Evolutionary conservation across 64 coral and sea anemone genomes (phyloP).

Genomic region (Montipora efflorescens): DNA sequence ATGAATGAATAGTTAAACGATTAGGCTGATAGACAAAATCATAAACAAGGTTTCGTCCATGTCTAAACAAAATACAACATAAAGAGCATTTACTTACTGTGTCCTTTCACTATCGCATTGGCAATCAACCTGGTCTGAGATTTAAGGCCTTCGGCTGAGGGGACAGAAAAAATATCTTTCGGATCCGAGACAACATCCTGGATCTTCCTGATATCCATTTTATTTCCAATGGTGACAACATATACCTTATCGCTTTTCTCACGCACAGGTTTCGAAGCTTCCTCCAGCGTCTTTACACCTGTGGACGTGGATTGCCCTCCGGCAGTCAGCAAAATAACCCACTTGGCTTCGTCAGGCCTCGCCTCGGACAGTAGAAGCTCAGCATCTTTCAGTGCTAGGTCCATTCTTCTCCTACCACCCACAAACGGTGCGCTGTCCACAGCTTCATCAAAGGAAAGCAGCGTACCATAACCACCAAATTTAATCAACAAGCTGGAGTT

Average conservation of each 20-base stretch:
- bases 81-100: not conserved
- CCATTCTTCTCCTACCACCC: conserved; percentile 69
- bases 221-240: conserved; percentile 56
- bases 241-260: conserved; percentile 42
- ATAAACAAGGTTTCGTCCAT: too few relatives aligned
- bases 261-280: conserved; percentile 30
- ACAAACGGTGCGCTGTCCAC: conserved; percentile 53
- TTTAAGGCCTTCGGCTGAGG: not conserved
- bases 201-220: not conserved
- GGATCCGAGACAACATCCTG: not conserved
- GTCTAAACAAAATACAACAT: not conserved
- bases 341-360: not conserved
- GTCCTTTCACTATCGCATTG: not conserved
- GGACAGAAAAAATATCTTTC: conserved; percentile 15
- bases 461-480: conserved; percentile 38
- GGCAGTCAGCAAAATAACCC: conserved; percentile 24
- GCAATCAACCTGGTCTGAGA: not conserved
- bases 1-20: too few relatives aligned
- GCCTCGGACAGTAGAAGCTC: conserved; percentile 38
- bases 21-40: too few relatives aligned
- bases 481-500: conserved; percentile 36
- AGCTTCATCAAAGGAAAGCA: not conserved
- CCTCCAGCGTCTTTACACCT: not conserved
- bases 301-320: not conserved
- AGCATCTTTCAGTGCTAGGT: conserved; percentile 65